Conservation (phyloP, 2,797 vertebrate species). For the Erpetoichthys calabaricus region DNA sequence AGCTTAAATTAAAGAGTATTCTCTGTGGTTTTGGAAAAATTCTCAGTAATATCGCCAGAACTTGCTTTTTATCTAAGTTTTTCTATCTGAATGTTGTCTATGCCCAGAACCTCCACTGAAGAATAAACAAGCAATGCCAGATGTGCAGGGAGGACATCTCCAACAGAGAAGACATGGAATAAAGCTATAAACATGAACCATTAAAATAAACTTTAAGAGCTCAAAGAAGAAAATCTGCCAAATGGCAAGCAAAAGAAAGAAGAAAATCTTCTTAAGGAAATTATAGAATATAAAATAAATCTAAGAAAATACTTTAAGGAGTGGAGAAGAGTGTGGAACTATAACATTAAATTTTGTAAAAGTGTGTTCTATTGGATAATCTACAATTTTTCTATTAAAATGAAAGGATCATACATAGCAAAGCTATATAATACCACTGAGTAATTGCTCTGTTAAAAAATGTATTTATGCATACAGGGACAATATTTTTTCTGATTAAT, state of each 20-base stretch:
- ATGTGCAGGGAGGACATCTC: constrained; percentile 1
- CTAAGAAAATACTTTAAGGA: neutral
- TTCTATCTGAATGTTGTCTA: neutral
- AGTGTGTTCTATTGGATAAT: too few species aligned
- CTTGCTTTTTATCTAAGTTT: neutral
- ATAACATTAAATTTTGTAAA: neutral
- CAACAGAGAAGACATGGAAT: neutral
- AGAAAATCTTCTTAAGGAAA: neutral
- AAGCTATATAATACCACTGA: too few species aligned
- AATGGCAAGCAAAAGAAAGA: neutral
- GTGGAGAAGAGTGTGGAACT: neutral
- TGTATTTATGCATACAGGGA: too few species aligned
- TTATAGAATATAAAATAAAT: neutral
- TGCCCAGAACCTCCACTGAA: neutral
- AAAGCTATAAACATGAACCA: constrained; percentile 3
- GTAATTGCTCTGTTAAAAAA: too few species aligned
- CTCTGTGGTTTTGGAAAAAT: neutral
- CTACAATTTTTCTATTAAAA: too few species aligned
- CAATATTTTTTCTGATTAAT: too few species aligned
- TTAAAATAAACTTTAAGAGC: constrained; percentile 1
- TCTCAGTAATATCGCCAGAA: neutral
- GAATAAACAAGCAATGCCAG: constrained; percentile 4
- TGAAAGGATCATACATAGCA: too few species aligned
- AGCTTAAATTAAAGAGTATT: neutral
- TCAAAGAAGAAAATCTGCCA: constrained; percentile 1